phyloP scores from a whole-genome alignment of 1,140 invertebrate genomes.

The Leptinotarsa undecemlineata region DNA sequence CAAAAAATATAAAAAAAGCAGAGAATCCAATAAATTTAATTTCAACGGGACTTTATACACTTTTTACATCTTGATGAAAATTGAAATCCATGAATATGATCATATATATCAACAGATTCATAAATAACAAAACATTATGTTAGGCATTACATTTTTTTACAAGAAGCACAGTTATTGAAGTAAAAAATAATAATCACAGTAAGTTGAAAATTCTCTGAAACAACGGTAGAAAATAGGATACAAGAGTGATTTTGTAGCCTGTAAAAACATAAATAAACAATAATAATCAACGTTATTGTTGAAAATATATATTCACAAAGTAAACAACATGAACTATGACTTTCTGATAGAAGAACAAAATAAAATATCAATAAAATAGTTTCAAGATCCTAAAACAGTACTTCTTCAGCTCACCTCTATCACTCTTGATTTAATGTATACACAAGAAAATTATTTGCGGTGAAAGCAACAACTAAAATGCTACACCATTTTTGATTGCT shows the following conservation, averaged over 20 bases:
- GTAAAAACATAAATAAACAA: no score
- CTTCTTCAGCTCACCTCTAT: no score
- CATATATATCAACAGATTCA: conserved; percentile 3
- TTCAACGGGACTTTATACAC: conserved; percentile 45
- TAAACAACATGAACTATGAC: conserved; percentile 18
- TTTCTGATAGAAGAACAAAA: conserved; percentile 7
- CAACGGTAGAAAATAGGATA: conserved; percentile 5
- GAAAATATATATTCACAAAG: conserved; percentile 7
- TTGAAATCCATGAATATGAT: conserved; percentile 11
- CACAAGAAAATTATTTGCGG: neutral
- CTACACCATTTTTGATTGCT: conserved; percentile 51
- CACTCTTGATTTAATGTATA: no score
- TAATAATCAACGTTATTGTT: neutral
- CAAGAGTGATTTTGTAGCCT: neutral
- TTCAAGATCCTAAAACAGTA: no score
- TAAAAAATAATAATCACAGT: no score
- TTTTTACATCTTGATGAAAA: conserved; percentile 38
- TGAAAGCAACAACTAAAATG: conserved; percentile 42
- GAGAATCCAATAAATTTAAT: conserved; percentile 30
- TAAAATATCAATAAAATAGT: no score
- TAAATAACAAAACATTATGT: no score
- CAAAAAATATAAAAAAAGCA: neutral
- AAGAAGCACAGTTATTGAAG: no score
- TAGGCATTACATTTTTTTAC: no score
- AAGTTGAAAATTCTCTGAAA: no score